A percentile compares a stretch with the other conserved stretches of the same genome.
Conservation (phyloP, 2,113 vertebrate genomes). For the Numida meleagris region DNA sequence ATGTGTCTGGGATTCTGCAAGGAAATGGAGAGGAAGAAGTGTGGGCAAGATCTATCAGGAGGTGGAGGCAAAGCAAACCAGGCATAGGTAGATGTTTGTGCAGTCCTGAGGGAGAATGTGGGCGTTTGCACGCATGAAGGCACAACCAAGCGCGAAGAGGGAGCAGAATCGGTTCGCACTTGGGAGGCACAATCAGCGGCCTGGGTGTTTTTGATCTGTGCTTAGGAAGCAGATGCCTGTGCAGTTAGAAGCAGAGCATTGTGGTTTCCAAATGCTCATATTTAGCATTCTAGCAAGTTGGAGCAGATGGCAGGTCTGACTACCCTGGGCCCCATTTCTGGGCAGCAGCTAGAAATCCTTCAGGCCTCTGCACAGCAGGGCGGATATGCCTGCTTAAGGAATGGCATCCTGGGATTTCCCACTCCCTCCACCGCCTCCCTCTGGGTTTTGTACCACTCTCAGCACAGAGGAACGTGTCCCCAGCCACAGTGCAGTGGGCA, state of each 20-base stretch:
- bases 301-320: constrained; percentile 16
- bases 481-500: neutral
- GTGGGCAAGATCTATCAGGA: neutral
- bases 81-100: neutral
- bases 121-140: fast-evolving
- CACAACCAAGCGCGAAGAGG: neutral
- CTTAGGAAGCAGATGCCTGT: neutral
- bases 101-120: neutral
- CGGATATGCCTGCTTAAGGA: constrained; percentile 22
- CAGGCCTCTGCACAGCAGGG: neutral
- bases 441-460: neutral
- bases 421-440: neutral
- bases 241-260: constrained; percentile 2
- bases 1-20: neutral
- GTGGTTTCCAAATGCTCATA: constrained; percentile 37
- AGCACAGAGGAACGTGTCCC: neutral
- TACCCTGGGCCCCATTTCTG: constrained; percentile 5
- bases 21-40: neutral
- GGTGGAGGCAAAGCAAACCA: neutral
- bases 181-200: neutral
- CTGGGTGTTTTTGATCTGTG: neutral
- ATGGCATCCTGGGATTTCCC: constrained; percentile 19
- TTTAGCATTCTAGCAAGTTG: neutral
- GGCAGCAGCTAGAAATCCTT: neutral
- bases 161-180: fast-evolving